Evolutionary conservation across 2,888 invertebrate genomes (phyloP), one percentile per base, ranked within the genome.

Genomic region (Callyntrura guangdongensis): DNA sequence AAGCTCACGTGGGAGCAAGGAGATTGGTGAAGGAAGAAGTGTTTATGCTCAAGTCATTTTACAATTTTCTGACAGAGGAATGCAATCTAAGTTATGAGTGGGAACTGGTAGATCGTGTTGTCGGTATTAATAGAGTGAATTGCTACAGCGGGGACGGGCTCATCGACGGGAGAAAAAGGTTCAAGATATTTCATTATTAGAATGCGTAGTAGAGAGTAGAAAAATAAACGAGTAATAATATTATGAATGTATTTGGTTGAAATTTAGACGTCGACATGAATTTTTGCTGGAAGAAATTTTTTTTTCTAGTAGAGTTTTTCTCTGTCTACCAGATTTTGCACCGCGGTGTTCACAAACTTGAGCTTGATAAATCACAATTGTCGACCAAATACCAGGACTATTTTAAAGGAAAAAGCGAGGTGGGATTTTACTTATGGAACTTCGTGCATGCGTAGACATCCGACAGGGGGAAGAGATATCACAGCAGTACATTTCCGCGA

Each of bases 301-400:
- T 67, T 14, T 64, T 14, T n/a, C n/a, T n/a, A n/a, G n/a, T n/a
- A n/a, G n/a, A n/a, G n/a, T n/a, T 17, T n/a, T 59, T 17, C 59
- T n/a, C 17, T 17, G 59, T 17, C 17, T 59, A 17, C 0, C 53
- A 92, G 92, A 81, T 74, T 83, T 56, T 91, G 92, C 56, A 89
- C 92, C 0, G 87, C 89, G 4, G 77, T 92, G 20, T 92, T 92
- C 59, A 67, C 84, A 20, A 89, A 86, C 36, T 53, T 91, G 53
- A 91, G 91, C 36, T 87, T 92, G 82, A 81, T 92, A 36, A 92
- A 92, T 27, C 92, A 92, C 85, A 83, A 79, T 59, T 92, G 92
- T 36, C 53, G 82, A 27, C 92, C 92, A 64, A 92, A 92, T 36
- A 92, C 92, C 1, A 79, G 91, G 25, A 72, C 88, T 3, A 64